A percentile compares a stretch with the other conserved stretches of the same genome.
Conservation (phyloP, 2,888 invertebrate genomes). For the Phaedon cochleariae region DNA sequence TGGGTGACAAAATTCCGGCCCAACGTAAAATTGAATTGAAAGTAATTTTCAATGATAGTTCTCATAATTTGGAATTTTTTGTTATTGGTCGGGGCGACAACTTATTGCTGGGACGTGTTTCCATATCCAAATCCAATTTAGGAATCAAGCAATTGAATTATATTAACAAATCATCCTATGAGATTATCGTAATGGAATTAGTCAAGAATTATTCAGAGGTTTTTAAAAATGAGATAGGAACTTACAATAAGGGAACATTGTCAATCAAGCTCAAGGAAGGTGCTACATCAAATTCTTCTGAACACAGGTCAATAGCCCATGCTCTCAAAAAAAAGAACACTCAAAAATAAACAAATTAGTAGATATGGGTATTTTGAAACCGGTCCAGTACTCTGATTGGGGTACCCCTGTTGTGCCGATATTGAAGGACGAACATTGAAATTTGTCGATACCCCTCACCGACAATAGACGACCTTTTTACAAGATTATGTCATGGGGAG, state of each 20-base stretch:
- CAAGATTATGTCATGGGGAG: too few species aligned
- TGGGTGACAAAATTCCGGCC: too few species aligned
- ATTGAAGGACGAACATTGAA: background rate
- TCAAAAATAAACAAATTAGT: background rate
- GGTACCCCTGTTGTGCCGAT: background rate
- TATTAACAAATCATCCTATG: too few species aligned
- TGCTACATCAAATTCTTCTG: background rate
- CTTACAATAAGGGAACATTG: constrained; percentile 1
- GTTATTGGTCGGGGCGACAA: too few species aligned
- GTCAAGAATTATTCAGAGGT: background rate
- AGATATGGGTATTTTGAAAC: background rate
- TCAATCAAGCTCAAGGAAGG: background rate
- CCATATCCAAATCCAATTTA: too few species aligned
- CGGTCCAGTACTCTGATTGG: background rate
- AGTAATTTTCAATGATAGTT: too few species aligned
- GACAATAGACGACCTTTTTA: too few species aligned
- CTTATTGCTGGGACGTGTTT: too few species aligned
- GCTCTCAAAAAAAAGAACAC: background rate
- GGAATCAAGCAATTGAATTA: too few species aligned
- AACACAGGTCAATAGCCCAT: background rate
- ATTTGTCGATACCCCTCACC: too few species aligned
- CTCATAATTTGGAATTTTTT: too few species aligned
- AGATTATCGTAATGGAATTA: background rate
- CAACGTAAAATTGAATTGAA: too few species aligned
- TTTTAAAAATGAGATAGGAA: background rate